These are phyloP conservation scores for Rhadinocentrus ornatus DNA, from an alignment of 2,797 vertebrate genomes.

Conservation along the genomic window DNA sequence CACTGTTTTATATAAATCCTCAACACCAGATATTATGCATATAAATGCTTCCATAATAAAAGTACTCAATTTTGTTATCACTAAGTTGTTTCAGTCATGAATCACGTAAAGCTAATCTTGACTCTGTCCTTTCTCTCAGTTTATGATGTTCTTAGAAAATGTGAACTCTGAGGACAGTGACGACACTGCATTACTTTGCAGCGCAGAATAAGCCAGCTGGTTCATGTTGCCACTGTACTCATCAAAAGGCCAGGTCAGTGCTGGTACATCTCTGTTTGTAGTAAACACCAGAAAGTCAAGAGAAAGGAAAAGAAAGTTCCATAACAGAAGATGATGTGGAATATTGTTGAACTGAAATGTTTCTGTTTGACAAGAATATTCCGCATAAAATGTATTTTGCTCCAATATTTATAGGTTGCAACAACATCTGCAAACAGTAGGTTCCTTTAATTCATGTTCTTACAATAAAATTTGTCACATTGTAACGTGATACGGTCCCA, in stretches of 20 bases:
- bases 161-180: conserved; percentile 26
- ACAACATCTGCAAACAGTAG: too few species aligned
- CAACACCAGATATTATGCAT: background rate
- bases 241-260: conserved; percentile 62
- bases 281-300: conserved; percentile 75
- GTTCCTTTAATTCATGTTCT: too few species aligned
- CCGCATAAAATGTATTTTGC: too few species aligned
- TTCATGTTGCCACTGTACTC: conserved; percentile 65
- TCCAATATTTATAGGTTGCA: too few species aligned
- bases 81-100: background rate
- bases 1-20: conserved; percentile 6
- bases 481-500: too few species aligned
- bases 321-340: conserved; percentile 67
- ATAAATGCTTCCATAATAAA: background rate
- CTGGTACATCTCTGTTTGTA: conserved; percentile 76
- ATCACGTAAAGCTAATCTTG: conserved; percentile 15
- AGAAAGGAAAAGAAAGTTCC: conserved; percentile 73
- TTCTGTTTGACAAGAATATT: too few species aligned
- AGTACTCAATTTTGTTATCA: background rate
- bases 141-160: conserved; percentile 35
- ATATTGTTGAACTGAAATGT: conserved; percentile 1
- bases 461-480: too few species aligned
- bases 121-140: background rate
- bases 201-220: conserved; percentile 43
- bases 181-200: conserved; percentile 17